Evolutionary conservation across 1,140 invertebrate species (phyloP), one percentile per base, ranked within the genome.

Genomic region (silkworm (Bombyx mori)): DNA sequence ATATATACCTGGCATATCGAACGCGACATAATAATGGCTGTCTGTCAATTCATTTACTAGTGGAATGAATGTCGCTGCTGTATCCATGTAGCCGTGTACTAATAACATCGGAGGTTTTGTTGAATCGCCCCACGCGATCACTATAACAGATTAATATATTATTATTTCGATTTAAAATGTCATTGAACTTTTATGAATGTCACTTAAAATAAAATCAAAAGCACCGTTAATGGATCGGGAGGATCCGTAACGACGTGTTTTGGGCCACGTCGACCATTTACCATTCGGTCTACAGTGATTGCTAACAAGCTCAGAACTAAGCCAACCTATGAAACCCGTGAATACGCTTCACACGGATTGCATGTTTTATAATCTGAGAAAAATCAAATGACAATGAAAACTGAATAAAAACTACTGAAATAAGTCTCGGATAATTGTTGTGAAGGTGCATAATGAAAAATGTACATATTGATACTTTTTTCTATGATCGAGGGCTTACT

Each of bases 1-100:
- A 12, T 8, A 35, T 59, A 93, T 91, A 50, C 92, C 91, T 12
- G 92, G 92, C 57, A 93, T 82, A 77, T 94, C 93, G 57, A 93
- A 77, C 43, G 86, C 88, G 1, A 93, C 88, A 60, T 91, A 91
- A 57, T 90, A 91, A 60, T 88, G 89, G 2, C 70, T 56, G 22
- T 79, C 59, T 3, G 91, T 89, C 35, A 94, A 76, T 12, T 89
- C 65, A 7, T 89, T 79, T 43, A 92, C 82, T 12, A 94, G 77
- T 26, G 82, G 79, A 61, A 92, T 89, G 75, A 93, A 94, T 6
- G 91, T 85, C 35, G 90, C 91, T 48, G 91, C 89, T 80, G 93
- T 94, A 68, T 92, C 92, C 67, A 88, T 72, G 50, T 81, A 75
- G 1, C 93, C 93, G 69, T 94, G 93, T 8, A 93, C 75, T 46